Evolutionary conservation across 2,797 vertebrate genomes (phyloP).

Genomic region (Oceanodroma leucorhoa): DNA sequence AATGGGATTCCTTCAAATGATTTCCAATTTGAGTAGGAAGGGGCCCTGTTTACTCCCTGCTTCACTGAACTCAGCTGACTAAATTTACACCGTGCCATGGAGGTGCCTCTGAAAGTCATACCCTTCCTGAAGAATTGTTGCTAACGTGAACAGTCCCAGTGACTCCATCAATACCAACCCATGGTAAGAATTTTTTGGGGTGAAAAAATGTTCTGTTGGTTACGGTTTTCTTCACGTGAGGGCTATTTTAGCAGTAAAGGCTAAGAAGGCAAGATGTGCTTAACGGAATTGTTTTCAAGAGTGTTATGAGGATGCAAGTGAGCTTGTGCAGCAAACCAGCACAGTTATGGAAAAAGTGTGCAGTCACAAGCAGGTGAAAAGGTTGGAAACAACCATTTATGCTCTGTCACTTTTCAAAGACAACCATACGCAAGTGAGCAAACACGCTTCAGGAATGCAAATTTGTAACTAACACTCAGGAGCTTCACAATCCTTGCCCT

Average conservation of each 20-base stretch:
- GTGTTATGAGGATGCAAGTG: background rate
- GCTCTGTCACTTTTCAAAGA: background rate
- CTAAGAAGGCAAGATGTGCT: background rate
- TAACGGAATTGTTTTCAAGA: background rate
- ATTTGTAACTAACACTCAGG: constrained; percentile 28
- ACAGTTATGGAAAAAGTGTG: background rate
- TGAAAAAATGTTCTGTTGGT: background rate
- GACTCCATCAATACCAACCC: background rate
- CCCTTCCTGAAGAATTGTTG: background rate
- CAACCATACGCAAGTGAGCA: background rate
- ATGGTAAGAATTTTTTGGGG: accelerated
- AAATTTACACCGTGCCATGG: background rate
- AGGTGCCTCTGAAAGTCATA: background rate
- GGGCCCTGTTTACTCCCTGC: background rate
- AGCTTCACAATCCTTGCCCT: constrained; percentile 57
- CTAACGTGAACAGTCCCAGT: background rate
- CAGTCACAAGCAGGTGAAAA: background rate
- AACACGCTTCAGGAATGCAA: background rate
- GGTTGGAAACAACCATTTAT: background rate
- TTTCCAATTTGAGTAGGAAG: background rate
- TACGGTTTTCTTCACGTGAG: background rate
- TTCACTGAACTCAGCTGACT: background rate
- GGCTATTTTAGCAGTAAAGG: background rate
- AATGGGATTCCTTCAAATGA: background rate
- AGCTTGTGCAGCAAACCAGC: background rate